A percentile compares a stretch with the other conserved stretches of the same genome.
phyloP scores from a whole-genome alignment of 2,113 vertebrate species.

The Scatophagus argus region DNA sequence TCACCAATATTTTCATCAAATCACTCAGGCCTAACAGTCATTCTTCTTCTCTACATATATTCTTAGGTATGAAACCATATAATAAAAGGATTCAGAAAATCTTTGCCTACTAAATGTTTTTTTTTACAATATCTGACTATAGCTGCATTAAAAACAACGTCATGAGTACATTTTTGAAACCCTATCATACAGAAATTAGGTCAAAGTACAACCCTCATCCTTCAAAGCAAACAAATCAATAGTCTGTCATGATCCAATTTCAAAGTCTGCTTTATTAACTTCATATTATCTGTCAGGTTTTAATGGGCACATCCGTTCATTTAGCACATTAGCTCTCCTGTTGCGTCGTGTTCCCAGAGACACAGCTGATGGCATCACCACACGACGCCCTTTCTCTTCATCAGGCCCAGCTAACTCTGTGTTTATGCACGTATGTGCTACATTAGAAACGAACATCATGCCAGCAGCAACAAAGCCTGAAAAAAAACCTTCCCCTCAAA shows the following conservation, averaged over 20 bases:
- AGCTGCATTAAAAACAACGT: neutral
- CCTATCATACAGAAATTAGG: neutral
- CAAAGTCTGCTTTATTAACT: conserved; percentile 36
- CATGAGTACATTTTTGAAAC: no score
- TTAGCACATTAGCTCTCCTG: conserved; percentile 40
- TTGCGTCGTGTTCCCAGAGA: conserved; percentile 34
- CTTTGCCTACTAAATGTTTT: neutral
- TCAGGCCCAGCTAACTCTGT: conserved; percentile 17
- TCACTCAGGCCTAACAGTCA: neutral
- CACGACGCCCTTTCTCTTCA: conserved; percentile 20
- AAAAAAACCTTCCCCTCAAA: conserved; percentile 57
- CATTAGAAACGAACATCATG: conserved; percentile 52
- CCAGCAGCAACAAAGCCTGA: conserved; percentile 68
- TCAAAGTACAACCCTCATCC: neutral
- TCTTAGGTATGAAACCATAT: neutral
- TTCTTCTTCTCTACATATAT: neutral
- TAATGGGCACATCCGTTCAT: conserved; percentile 41
- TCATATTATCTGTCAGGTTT: conserved; percentile 27
- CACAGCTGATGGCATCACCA: conserved; percentile 10
- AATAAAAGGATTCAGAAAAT: neutral
- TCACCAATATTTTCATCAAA: no score
- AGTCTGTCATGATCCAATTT: conserved; percentile 19
- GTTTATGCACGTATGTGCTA: conserved; percentile 44
- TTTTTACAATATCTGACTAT: neutral
- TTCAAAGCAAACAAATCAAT: neutral